Base-by-base conservation (phyloP, 2,797 vertebrate species). In the Schizothorax lantsangensis region DNA sequence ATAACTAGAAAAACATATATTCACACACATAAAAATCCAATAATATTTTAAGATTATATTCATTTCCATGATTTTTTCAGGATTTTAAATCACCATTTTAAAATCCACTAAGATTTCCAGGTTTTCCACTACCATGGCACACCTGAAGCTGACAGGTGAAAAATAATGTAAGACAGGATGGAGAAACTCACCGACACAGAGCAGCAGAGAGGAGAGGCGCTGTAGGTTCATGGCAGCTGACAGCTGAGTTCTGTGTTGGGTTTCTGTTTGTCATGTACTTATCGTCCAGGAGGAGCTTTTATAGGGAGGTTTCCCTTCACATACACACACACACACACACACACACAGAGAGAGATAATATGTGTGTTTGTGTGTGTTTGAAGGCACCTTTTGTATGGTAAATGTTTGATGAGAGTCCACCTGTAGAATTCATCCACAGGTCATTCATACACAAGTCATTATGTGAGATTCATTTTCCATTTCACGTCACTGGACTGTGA, bases 211-310 rank as follows among this genome's bases (percentile, higher is more conserved):
- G 92, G 90, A 90, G 89, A 95, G 90, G 90, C 92, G 57, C 88
- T 95, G 91, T 85, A 89, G 30, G 93, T 95, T 95, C 95, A 96
- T 96, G 94, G 94, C 95, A 86, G 87, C 79, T 79, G 75, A 38
- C 69, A 74, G 69, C 68, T 30, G 23, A 85, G 26, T 59, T 79
- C 52, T 33, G 68, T 71, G 45, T 47, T 38, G 36, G 49, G 84
- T 85, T 83, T 87, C 74, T 87, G 86, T 78, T 85, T 79, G 84
- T 72, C 84, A 14, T 62, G 26, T 36, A 59, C 40, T 62, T 59
- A 47, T 62, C 52, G 0, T 72, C 68, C 84, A 85, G 84, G 84
- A 85, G 84, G 84, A 85, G 84, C 77, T 85, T 85, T 85, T 85
- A 85, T 85, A 85, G 77, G 83, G 77, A 79, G 84, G 86, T 21